Conservation (phyloP, 2,113 vertebrate species). For the Apaloderma vittatum region DNA sequence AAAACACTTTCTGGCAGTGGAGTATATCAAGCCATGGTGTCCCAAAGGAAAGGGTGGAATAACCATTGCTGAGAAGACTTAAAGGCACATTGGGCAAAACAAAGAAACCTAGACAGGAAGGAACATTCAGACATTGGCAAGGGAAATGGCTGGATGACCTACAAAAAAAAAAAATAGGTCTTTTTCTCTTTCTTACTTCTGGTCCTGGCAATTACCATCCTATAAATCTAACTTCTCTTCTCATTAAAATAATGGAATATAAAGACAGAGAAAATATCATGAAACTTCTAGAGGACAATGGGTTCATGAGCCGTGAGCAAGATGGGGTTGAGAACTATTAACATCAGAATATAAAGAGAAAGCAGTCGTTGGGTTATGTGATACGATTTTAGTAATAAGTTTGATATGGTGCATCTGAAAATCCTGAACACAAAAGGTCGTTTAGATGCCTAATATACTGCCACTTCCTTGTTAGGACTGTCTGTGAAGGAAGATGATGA, state of each 20-base stretch:
- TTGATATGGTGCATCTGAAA: not conserved
- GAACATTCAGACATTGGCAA: constrained; percentile 24
- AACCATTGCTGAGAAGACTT: not conserved
- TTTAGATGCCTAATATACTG: not conserved
- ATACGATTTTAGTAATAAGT: constrained; percentile 31
- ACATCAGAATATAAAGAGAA: not conserved
- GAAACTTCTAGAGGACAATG: constrained; percentile 52
- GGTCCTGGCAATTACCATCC: constrained; percentile 28
- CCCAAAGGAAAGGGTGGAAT: not conserved
- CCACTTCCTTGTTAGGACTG: not conserved
- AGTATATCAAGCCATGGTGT: not conserved
- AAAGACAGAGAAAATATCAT: constrained; percentile 28
- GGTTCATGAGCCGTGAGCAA: constrained; percentile 18
- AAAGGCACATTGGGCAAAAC: not conserved
- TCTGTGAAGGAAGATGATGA: not conserved
- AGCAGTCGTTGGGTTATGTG: not conserved
- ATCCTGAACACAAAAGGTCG: not conserved
- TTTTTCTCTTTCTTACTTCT: constrained; percentile 31
- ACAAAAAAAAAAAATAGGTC: constrained; percentile 18
- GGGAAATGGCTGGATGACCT: constrained; percentile 43
- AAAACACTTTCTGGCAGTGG: not conserved
- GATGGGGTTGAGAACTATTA: constrained; percentile 35
- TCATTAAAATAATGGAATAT: constrained; percentile 67
- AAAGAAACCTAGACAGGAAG: not conserved
- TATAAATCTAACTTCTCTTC: constrained; percentile 59